Conservation (phyloP, 2,888 invertebrate genomes). For the Sarcophaga caerulescens region DNA sequence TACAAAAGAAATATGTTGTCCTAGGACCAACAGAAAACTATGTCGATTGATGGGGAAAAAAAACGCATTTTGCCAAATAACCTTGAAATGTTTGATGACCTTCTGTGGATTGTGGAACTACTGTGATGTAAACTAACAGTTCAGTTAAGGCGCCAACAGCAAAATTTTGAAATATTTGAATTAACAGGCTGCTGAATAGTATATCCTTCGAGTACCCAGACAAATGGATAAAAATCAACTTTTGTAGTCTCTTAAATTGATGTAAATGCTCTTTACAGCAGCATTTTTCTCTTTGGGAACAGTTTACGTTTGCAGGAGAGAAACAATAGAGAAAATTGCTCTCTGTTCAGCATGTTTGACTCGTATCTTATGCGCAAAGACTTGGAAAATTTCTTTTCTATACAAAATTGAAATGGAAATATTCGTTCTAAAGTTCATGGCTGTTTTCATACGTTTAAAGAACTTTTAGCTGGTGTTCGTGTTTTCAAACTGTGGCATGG, state of each 20-base stretch:
- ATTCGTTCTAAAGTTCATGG: background rate
- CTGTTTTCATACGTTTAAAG: background rate
- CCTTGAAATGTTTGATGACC: slow-evolving; percentile 61
- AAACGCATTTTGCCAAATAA: slow-evolving; percentile 10
- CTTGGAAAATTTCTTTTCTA: slow-evolving; percentile 12
- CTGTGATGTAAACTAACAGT: slow-evolving; percentile 16
- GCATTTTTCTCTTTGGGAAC: slow-evolving; percentile 2
- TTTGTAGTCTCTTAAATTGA: background rate
- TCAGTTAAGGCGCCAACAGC: slow-evolving; percentile 26
- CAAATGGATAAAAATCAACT: background rate
- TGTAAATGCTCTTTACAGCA: slow-evolving; percentile 8
- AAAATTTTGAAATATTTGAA: slow-evolving; percentile 52
- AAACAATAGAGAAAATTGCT: background rate
- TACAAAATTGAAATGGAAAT: background rate
- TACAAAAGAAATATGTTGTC: slow-evolving; percentile 47
- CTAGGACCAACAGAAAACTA: slow-evolving; percentile 54
- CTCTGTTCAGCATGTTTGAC: slow-evolving; percentile 45
- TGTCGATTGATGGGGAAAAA: slow-evolving; percentile 32
- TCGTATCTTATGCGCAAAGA: slow-evolving; percentile 31
- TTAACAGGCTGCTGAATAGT: slow-evolving; percentile 6
- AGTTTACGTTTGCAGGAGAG: background rate
- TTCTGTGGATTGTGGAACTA: slow-evolving; percentile 34
- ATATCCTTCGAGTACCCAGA: slow-evolving; percentile 8
- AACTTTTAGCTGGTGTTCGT: background rate
- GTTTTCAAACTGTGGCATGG: background rate